Evolutionary conservation across 2,113 vertebrate species (phyloP).

Genomic region (Pontoporia blainvillei): DNA sequence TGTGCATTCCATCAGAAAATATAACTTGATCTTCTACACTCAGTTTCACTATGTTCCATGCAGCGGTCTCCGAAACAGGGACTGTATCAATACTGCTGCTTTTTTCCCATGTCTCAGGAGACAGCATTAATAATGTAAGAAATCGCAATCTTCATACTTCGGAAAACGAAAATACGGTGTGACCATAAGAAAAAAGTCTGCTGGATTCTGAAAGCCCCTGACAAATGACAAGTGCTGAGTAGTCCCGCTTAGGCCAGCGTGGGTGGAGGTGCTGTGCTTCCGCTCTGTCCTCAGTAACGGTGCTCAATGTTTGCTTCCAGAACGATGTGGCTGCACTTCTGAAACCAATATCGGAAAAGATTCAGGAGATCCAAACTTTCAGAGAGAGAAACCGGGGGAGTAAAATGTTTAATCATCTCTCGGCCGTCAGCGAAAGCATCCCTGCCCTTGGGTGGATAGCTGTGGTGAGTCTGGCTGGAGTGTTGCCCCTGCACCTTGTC

Average conservation of each 20-base stretch:
- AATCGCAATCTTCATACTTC: neutral
- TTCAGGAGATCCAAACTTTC: slow-evolving; percentile 95
- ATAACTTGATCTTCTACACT: neutral
- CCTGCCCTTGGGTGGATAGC: slow-evolving; percentile 97
- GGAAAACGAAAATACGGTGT: neutral
- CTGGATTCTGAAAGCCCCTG: neutral
- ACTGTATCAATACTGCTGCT: neutral
- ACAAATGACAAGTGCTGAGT: neutral
- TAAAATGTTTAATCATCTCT: slow-evolving; percentile 95
- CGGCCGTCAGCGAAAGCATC: slow-evolving; percentile 96
- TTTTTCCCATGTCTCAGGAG: neutral
- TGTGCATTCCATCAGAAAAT: neutral
- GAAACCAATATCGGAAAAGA: slow-evolving; percentile 95
- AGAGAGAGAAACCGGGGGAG: slow-evolving; percentile 94
- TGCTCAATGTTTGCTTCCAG: slow-evolving; percentile 69
- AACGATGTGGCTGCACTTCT: slow-evolving; percentile 87
- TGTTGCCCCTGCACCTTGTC: neutral
- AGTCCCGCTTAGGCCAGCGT: neutral
- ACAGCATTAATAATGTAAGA: neutral
- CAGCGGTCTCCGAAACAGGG: neutral
- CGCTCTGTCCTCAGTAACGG: neutral
- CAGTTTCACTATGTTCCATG: neutral
- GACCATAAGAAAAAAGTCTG: neutral
- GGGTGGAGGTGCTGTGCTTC: neutral
- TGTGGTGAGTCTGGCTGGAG: slow-evolving; percentile 84